Percentiles rank a stretch among this genome's conserved stretches.
phyloP scores from a whole-genome alignment of 2,888 invertebrate genomes.

The Archaeoteleia sp. region DNA sequence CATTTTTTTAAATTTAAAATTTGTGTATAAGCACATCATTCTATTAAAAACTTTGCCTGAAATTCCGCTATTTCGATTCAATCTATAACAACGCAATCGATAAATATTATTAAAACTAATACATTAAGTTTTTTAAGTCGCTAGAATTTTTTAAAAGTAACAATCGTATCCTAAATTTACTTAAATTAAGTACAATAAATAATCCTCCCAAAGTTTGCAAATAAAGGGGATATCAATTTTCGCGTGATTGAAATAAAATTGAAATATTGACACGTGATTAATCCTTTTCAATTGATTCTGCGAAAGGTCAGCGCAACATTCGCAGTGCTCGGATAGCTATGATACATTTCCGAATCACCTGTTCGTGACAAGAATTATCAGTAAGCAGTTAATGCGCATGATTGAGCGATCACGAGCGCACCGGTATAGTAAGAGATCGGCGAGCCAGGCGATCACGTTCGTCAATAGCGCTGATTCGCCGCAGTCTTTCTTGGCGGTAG shows the following conservation, averaged over 20 bases:
- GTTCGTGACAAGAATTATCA: conserved; percentile 53
- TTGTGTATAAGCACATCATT: no score
- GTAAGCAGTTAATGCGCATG: conserved; percentile 51
- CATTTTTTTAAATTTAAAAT: no score
- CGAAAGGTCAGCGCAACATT: conserved; percentile 27
- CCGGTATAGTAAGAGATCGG: conserved; percentile 23
- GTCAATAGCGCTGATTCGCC: conserved; percentile 26
- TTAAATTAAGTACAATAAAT: conserved; percentile 16
- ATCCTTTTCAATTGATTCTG: conserved; percentile 33
- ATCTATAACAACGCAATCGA: no score
- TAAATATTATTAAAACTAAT: no score
- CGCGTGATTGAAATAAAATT: conserved; percentile 18
- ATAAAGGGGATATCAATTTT: conserved; percentile 28
- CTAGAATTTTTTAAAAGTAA: no score
- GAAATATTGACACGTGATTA: conserved; percentile 9
- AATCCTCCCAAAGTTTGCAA: conserved; percentile 15
- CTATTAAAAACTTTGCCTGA: no score
- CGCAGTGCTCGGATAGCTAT: conserved; percentile 17
- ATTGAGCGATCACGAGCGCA: conserved; percentile 50
- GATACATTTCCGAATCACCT: conserved; percentile 51
- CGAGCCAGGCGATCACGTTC: conserved; percentile 43
- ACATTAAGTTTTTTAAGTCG: no score
- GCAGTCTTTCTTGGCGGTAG: conserved; percentile 33
- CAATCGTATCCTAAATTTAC: no score
- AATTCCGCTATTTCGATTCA: no score